Evolutionary conservation across 1,140 invertebrate genomes (phyloP).

Genomic region (Mizuhopecten yessoensis): DNA sequence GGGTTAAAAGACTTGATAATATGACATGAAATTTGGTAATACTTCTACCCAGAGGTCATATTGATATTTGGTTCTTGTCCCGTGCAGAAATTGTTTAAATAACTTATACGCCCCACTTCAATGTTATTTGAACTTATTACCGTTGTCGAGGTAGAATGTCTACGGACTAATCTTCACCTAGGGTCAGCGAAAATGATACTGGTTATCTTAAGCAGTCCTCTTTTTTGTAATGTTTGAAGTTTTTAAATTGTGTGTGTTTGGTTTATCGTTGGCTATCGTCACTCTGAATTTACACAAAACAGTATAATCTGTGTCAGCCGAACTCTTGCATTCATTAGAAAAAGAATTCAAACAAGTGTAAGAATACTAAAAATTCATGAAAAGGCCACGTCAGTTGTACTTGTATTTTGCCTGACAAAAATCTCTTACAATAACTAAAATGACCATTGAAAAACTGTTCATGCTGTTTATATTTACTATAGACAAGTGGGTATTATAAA

Average conservation of each 20-base stretch:
- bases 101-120: neutral
- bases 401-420: too few species aligned
- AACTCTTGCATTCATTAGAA: conserved; percentile 5
- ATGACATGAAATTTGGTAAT: too few species aligned
- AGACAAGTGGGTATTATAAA: too few species aligned
- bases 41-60: too few species aligned
- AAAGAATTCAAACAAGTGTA: neutral
- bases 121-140: too few species aligned
- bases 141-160: neutral
- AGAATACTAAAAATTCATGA: too few species aligned
- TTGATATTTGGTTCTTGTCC: neutral
- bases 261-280: neutral
- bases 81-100: neutral
- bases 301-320: neutral
- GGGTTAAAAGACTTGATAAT: neutral
- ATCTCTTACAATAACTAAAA: too few species aligned
- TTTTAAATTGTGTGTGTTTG: neutral
- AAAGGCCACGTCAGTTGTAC: too few species aligned
- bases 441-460: too few species aligned
- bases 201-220: neutral
- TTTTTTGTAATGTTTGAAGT: neutral
- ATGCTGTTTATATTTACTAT: too few species aligned
- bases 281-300: neutral
- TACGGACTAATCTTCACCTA: neutral
- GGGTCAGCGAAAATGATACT: neutral